phyloP scores from a whole-genome alignment of 2,888 invertebrate species.

The Girardia tigrina region DNA sequence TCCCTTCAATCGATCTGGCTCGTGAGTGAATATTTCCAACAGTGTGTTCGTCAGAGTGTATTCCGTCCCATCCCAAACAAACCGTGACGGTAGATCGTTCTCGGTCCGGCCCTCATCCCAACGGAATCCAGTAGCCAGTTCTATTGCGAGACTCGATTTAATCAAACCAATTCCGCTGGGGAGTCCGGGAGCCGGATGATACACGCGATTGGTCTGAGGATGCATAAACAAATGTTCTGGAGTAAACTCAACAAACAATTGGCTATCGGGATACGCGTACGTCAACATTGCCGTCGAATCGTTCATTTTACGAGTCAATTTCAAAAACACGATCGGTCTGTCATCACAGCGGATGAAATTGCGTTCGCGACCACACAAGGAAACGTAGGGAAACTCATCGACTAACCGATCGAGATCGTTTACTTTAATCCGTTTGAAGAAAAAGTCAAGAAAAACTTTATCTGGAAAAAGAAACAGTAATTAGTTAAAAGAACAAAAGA shows the following conservation, averaged over 20 bases:
- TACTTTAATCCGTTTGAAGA: constrained; percentile 66
- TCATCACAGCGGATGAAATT: constrained; percentile 89
- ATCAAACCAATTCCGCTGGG: constrained; percentile 71
- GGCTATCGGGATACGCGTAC: constrained; percentile 47
- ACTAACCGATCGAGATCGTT: constrained; percentile 66
- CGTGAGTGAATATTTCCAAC: neutral
- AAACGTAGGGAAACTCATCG: constrained; percentile 71
- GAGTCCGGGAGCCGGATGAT: constrained; percentile 69
- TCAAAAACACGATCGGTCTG: constrained; percentile 76
- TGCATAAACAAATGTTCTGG: constrained; percentile 71
- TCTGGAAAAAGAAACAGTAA: too few species aligned
- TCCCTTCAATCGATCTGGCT: neutral
- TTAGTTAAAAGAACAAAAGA: too few species aligned
- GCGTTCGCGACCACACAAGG: constrained; percentile 75
- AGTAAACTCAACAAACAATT: constrained; percentile 56
- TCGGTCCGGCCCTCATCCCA: constrained; percentile 31
- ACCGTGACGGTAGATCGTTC: neutral
- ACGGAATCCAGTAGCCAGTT: constrained; percentile 50
- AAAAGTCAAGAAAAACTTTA: constrained; percentile 67
- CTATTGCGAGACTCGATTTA: constrained; percentile 72
- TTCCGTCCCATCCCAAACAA: neutral
- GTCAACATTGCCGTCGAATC: constrained; percentile 53
- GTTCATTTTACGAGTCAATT: constrained; percentile 38
- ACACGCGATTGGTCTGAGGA: constrained; percentile 65
- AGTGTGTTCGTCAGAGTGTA: neutral